Conservation (phyloP, 23 tunicate species). For the Aplidium turbinatum region DNA sequence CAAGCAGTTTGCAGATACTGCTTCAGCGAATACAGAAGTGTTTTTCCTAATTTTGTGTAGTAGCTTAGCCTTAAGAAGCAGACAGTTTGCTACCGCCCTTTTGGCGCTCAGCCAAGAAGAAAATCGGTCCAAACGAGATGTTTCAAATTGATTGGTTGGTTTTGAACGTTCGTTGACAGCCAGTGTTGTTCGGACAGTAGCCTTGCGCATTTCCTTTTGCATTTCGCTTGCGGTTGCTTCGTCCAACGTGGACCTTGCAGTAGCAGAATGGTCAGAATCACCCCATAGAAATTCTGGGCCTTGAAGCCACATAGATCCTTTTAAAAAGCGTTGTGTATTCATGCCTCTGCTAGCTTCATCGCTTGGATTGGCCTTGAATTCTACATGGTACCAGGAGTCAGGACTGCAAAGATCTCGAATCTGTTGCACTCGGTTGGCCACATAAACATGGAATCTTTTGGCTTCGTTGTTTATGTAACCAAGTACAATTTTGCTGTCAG, state of each 20-base stretch:
- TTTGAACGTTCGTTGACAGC: not conserved
- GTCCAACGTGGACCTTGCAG: not conserved
- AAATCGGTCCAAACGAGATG: not conserved
- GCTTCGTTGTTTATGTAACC: slow-evolving; percentile 19
- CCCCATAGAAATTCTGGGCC: slow-evolving; percentile 16
- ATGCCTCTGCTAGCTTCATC: slow-evolving; percentile 15
- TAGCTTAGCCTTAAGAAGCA: not conserved
- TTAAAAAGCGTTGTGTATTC: not conserved
- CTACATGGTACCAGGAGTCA: slow-evolving; percentile 11
- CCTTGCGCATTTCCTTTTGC: slow-evolving; percentile 15
- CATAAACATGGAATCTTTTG: slow-evolving; percentile 16
- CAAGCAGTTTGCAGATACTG: not conserved
- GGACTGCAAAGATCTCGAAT: slow-evolving; percentile 16
- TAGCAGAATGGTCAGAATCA: not conserved
- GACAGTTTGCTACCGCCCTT: not conserved
- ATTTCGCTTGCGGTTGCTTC: not conserved
- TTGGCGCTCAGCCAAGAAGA: slow-evolving; percentile 4
- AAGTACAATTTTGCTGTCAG: slow-evolving; percentile 19
- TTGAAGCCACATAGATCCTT: not conserved
- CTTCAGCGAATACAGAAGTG: not conserved
- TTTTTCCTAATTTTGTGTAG: not conserved
- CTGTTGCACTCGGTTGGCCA: slow-evolving; percentile 28
- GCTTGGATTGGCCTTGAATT: slow-evolving; percentile 3
- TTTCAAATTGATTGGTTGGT: not conserved
- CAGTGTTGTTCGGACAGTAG: not conserved